Conservation (phyloP, 2,888 invertebrate genomes). For the Bursaphelenchus okinawaensis region DNA sequence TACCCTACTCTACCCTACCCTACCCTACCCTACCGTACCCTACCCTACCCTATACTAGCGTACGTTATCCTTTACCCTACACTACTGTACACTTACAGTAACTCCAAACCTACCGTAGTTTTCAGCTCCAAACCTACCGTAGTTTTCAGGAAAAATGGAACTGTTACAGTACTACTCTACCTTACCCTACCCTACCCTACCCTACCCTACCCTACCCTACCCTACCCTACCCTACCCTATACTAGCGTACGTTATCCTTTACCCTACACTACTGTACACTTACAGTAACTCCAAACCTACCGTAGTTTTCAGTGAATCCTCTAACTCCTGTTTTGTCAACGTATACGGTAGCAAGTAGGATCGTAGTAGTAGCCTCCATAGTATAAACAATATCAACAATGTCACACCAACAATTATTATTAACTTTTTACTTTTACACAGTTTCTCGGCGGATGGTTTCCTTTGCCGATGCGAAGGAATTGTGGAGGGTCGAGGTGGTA, state of each 20-base stretch:
- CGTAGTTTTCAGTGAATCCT: not conserved
- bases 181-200: no score
- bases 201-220: no score
- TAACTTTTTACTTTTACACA: not conserved
- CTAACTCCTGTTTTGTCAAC: not conserved
- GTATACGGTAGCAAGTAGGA: conserved; percentile 2
- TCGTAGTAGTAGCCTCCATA: conserved; percentile 1
- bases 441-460: not conserved
- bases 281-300: no score
- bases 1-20: no score
- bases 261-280: no score
- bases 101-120: not conserved
- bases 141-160: not conserved
- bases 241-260: no score
- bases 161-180: no score
- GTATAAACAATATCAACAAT: conserved; percentile 6
- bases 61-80: no score
- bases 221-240: no score
- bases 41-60: no score
- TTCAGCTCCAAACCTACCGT: not conserved
- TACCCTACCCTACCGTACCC: no score
- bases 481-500: not conserved
- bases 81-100: no score
- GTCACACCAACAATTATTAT: not conserved
- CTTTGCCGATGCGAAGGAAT: not conserved